A percentile compares a stretch with the other conserved stretches of the same genome.
Conservation (phyloP, 2,888 invertebrate species). For the Chrysotoxum bicinctum region DNA sequence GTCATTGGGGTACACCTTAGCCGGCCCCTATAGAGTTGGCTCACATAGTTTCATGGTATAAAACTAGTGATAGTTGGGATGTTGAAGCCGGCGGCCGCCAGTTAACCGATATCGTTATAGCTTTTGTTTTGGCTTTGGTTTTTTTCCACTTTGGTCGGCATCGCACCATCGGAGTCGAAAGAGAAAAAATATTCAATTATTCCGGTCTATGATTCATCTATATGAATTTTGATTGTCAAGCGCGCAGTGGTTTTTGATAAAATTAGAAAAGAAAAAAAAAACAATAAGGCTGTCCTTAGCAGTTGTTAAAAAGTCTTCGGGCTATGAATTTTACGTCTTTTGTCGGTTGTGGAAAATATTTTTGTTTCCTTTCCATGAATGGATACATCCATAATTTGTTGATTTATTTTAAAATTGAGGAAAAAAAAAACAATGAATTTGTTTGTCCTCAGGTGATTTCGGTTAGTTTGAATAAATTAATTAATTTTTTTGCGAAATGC, state of each 20-base stretch:
- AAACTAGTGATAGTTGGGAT: conserved; percentile 1
- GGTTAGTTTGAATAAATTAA: conserved; percentile 10
- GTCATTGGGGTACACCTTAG: conserved; percentile 53
- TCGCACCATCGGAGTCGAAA: not conserved
- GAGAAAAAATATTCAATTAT: conserved; percentile 48
- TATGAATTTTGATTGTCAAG: conserved; percentile 33
- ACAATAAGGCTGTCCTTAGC: not conserved
- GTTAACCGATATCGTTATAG: not conserved
- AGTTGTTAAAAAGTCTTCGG: conserved; percentile 13
- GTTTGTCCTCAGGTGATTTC: conserved; percentile 1
- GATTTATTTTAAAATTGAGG: not conserved
- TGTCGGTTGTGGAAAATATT: not conserved
- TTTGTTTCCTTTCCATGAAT: not conserved
- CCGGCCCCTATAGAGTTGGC: conserved; percentile 22
- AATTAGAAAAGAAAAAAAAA: not conserved
- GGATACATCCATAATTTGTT: not conserved
- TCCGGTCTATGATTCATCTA: conserved; percentile 58
- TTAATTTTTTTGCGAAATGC: not conserved
- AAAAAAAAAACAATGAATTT: conserved; percentile 1
- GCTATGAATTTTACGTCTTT: not conserved
- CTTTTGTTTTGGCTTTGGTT: conserved; percentile 39
- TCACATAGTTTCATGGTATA: not conserved
- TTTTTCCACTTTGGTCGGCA: conserved; percentile 34
- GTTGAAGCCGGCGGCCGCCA: conserved; percentile 9
- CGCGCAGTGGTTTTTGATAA: conserved; percentile 15